These are phyloP conservation scores for Gonocerus acuteangulatus DNA, from an alignment of 2,888 invertebrate genomes.

Conservation along the genomic window DNA sequence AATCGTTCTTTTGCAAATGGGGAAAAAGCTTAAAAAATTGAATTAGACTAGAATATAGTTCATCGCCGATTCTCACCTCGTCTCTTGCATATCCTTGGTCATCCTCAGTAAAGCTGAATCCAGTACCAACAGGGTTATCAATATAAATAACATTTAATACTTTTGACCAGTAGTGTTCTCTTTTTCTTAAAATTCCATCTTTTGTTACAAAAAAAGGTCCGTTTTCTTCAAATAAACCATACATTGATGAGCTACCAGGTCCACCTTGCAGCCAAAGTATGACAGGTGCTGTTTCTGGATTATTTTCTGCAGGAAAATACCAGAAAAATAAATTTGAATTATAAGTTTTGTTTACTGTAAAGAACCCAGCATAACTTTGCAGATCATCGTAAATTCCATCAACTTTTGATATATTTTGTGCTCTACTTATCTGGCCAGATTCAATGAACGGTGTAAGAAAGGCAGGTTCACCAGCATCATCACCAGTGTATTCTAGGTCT, in stretches of 20 bases:
- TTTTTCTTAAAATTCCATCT: conserved; percentile 48
- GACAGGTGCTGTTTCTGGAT: conserved; percentile 52
- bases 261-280: conserved; percentile 82
- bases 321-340: conserved; percentile 49
- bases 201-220: conserved; percentile 55
- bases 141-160: conserved; percentile 77
- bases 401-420: too few relatives aligned
- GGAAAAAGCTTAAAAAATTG: conserved; percentile 83
- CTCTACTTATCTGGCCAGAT: too few relatives aligned
- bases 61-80: conserved; percentile 69
- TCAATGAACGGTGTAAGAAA: too few relatives aligned
- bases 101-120: conserved; percentile 78
- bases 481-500: too few relatives aligned
- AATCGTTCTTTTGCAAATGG: conserved; percentile 62
- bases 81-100: conserved; percentile 69
- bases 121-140: conserved; percentile 88
- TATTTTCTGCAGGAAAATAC: conserved; percentile 47
- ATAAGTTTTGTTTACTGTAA: conserved; percentile 53
- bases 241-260: conserved; percentile 71
- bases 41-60: conserved; percentile 64
- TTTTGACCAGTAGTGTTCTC: conserved; percentile 72
- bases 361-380: conserved; percentile 54
- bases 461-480: too few relatives aligned
- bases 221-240: conserved; percentile 75
- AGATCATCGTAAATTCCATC: conserved; percentile 39